Percentiles rank a stretch among this genome's conserved stretches.
Evolutionary conservation across 37 sponge, comb jelly and placozoan species (phyloP).

Genomic region (Axinella damicornis): DNA sequence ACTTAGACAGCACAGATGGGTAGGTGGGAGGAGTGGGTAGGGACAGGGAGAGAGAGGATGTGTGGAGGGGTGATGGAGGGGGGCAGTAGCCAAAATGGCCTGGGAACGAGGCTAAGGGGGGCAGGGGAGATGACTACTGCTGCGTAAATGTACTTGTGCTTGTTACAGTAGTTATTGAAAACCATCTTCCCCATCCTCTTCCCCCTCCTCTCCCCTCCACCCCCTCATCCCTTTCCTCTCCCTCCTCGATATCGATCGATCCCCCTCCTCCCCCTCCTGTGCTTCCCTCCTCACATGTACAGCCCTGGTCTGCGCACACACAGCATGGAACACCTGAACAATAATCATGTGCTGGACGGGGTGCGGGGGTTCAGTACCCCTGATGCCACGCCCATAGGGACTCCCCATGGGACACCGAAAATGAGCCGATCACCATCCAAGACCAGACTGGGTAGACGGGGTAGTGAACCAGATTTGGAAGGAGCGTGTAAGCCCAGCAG

Average conservation of each 20-base stretch:
- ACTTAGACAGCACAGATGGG: not conserved
- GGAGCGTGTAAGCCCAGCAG: not conserved
- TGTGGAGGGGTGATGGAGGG: not conserved
- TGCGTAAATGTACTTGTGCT: too few relatives aligned
- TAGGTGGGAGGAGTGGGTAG: too few relatives aligned
- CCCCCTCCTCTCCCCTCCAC: too few relatives aligned
- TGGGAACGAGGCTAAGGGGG: not conserved
- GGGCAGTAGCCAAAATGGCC: not conserved
- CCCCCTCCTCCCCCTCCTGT: too few relatives aligned
- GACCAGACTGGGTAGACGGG: conserved; percentile 1
- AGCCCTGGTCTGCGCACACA: conserved; percentile 5
- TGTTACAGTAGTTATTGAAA: too few relatives aligned
- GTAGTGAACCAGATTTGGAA: conserved; percentile 31
- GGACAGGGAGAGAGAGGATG: not conserved
- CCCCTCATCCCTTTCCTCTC: not conserved
- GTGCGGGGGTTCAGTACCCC: not conserved
- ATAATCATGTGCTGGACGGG: not conserved
- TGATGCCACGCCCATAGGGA: not conserved
- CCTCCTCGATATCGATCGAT: too few relatives aligned
- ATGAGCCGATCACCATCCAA: conserved; percentile 30
- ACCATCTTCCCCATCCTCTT: too few relatives aligned
- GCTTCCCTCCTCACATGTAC: not conserved
- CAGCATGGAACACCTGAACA: conserved; percentile 39
- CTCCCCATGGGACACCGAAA: conserved; percentile 25
- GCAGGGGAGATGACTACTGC: too few relatives aligned